Evolutionary conservation across 2,113 vertebrate species (phyloP), one percentile per base, ranked within the genome.

Genomic region (Gila orcuttii): DNA sequence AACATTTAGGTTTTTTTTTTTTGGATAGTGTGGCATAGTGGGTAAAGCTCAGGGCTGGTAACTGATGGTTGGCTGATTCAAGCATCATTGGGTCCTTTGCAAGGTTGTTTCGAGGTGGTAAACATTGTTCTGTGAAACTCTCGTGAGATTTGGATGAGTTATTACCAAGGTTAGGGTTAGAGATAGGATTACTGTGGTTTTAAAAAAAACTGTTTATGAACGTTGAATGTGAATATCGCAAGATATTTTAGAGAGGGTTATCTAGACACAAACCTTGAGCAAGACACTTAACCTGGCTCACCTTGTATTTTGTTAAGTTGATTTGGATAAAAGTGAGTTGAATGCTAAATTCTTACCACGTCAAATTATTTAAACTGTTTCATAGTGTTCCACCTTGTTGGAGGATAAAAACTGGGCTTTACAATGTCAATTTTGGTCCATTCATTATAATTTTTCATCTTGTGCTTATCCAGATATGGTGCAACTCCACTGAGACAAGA

Each of bases 401-500:
- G 23, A 45, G 10, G 39, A 11, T 74, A 47, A 71, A 71, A 23
- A 57, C 2, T 57, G 17, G 52, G 6, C 6, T 21, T 57, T 57
- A 57, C 55, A 57, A 21, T 57, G 1, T 23, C 2, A 74, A 5
- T 36, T 47, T 64, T 6, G 7, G 50, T 73, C 6, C 42, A 13
- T 19, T 28, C 2, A 17, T 73, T 83, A 11, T 9, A 42, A 25
- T 83, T 55, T 21, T 36, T 68, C 0, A 68, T 39, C 3, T 71
- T 87, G 21, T 69, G 77, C 33, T 79, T 66, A 33, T 85, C 28
- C 93, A 99, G 97, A 92, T 98, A 3, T 99, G 97, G 97, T 99
- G 97, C 93, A 90, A 95, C 88, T 86, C 95, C 15, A 92, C 95
- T 92, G 94, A 96, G 94, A 87, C 94, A 91, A 95, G 94, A 93